Percentiles rank a stretch among this genome's conserved stretches.
phyloP scores from a whole-genome alignment of 1,140 invertebrate species.

The Drosophila kanapiae region DNA sequence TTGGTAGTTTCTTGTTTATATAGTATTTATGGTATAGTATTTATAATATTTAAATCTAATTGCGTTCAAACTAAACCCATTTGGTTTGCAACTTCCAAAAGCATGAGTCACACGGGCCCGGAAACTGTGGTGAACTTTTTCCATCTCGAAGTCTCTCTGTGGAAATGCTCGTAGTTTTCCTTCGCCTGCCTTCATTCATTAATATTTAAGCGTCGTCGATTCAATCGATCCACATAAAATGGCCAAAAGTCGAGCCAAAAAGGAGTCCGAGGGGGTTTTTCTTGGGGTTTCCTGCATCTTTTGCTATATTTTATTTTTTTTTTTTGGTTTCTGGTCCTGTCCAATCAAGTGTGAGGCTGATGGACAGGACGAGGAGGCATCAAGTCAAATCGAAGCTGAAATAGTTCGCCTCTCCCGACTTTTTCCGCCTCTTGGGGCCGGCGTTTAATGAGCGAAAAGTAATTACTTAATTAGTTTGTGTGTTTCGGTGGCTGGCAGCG shows the following conservation, averaged over 20 bases:
- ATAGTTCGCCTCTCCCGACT: constrained; percentile 13
- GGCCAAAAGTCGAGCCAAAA: constrained; percentile 41
- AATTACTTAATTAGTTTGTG: constrained; percentile 80
- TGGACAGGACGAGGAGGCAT: constrained; percentile 60
- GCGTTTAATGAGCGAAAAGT: constrained; percentile 80
- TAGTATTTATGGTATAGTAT: too few species aligned
- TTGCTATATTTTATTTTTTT: too few species aligned
- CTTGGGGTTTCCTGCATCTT: neutral
- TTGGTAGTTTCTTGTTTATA: too few species aligned
- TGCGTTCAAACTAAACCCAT: neutral
- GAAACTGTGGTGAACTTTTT: constrained; percentile 6
- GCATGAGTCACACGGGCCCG: constrained; percentile 12
- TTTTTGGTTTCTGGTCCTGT: constrained; percentile 3
- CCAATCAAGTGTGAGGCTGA: constrained; percentile 63
- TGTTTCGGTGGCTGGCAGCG: constrained; percentile 15
- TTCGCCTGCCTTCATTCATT: constrained; percentile 63
- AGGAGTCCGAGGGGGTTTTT: neutral
- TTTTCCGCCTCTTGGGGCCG: constrained; percentile 30
- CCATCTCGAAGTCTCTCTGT: neutral
- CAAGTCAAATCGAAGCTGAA: constrained; percentile 80
- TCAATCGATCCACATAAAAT: constrained; percentile 74
- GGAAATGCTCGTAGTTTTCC: constrained; percentile 17
- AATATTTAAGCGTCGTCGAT: constrained; percentile 82
- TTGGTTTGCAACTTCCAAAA: neutral
- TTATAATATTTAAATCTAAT: neutral